These are phyloP conservation scores for Garra rufa DNA, from an alignment of 2,113 vertebrate genomes.

Conservation along the genomic window DNA sequence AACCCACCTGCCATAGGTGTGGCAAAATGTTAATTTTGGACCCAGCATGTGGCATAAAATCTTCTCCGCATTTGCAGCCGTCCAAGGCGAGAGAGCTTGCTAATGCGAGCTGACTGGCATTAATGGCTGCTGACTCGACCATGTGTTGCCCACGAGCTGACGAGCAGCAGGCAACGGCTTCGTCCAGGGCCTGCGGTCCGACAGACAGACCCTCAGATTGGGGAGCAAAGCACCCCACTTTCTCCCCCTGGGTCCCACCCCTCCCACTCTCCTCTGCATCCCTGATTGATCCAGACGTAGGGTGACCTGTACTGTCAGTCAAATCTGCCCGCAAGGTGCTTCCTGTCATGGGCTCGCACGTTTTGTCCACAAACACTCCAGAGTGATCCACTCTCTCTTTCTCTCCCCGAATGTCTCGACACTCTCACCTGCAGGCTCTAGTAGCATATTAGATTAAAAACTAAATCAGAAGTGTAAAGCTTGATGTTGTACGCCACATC, in stretches of 20 bases:
- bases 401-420: background rate
- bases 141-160: slow-evolving; percentile 49
- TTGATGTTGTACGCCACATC: slow-evolving; percentile 21
- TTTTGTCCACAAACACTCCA: slow-evolving; percentile 19
- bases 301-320: slow-evolving; percentile 56
- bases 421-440: slow-evolving; percentile 3
- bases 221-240: slow-evolving; percentile 37
- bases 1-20: background rate
- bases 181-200: slow-evolving; percentile 20
- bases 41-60: background rate
- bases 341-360: slow-evolving; percentile 43
- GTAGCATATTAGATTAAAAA: slow-evolving; percentile 38
- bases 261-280: slow-evolving; percentile 37
- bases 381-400: slow-evolving; percentile 15
- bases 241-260: slow-evolving; percentile 14
- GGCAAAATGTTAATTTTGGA: slow-evolving; percentile 5
- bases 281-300: slow-evolving; percentile 61
- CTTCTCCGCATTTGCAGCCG: background rate
- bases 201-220: slow-evolving; percentile 26
- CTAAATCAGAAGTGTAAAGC: slow-evolving; percentile 30
- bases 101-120: slow-evolving; percentile 56
- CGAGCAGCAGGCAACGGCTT: slow-evolving; percentile 44
- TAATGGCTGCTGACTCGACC: slow-evolving; percentile 56
- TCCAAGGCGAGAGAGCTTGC: background rate
- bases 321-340: slow-evolving; percentile 48